These are phyloP conservation scores for Drosophila vallismaia DNA, from an alignment of 2,888 invertebrate genomes.

Conservation along the genomic window DNA sequence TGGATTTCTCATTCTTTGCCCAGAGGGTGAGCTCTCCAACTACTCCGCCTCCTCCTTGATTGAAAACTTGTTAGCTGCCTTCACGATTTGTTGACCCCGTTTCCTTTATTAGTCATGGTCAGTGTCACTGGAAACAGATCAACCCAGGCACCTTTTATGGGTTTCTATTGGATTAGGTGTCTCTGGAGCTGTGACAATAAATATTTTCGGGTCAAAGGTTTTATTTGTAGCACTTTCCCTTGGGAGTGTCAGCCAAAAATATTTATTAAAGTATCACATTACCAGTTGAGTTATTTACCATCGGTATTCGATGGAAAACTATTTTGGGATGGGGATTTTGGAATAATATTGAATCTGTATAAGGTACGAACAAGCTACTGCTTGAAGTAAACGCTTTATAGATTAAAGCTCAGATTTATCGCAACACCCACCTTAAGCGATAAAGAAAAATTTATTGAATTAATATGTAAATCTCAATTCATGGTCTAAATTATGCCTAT, in stretches of 20 bases:
- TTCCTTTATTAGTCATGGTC: slow-evolving; percentile 30
- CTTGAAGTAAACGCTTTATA: neutral
- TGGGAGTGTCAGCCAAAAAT: slow-evolving; percentile 13
- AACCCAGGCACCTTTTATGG: slow-evolving; percentile 15
- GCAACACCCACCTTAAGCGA: slow-evolving; percentile 26
- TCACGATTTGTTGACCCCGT: slow-evolving; percentile 8
- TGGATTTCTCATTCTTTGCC: slow-evolving; percentile 22
- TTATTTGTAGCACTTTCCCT: slow-evolving; percentile 41
- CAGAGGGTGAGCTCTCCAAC: neutral
- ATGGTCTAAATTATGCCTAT: slow-evolving; percentile 46
- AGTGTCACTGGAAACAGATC: slow-evolving; percentile 17
- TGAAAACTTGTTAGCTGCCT: slow-evolving; percentile 2
- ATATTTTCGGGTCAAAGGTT: slow-evolving; percentile 32
- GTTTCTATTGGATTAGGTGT: slow-evolving; percentile 5
- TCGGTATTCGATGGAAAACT: slow-evolving; percentile 9
- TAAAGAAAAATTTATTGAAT: slow-evolving; percentile 36
- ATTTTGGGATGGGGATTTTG: neutral
- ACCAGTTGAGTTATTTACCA: slow-evolving; percentile 21
- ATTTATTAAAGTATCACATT: slow-evolving; percentile 27
- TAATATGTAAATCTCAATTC: slow-evolving; percentile 43
- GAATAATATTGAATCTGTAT: too few relatives aligned
- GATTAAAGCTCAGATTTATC: slow-evolving; percentile 8
- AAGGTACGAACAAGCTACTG: too few relatives aligned
- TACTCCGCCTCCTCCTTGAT: neutral
- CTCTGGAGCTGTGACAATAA: slow-evolving; percentile 16